A percentile compares a stretch with the other conserved stretches of the same genome.
These are phyloP conservation scores for Drosophila prostipennis DNA, from an alignment of 2,888 invertebrate species.

Conservation along the genomic window DNA sequence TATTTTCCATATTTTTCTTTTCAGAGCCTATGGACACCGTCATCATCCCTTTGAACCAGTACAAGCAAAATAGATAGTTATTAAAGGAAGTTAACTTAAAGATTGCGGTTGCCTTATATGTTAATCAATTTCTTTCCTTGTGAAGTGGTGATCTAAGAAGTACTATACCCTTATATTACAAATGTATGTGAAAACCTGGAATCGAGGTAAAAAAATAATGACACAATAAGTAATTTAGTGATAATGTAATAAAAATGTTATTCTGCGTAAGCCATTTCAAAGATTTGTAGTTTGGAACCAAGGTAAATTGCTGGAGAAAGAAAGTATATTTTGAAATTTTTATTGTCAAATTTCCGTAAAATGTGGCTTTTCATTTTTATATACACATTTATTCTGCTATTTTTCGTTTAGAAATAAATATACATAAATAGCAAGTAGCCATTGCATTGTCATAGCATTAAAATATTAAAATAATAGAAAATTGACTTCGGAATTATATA, in stretches of 20 bases:
- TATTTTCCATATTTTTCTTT: too few relatives aligned
- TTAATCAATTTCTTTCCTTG: background rate
- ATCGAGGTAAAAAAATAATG: background rate
- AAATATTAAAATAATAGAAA: background rate
- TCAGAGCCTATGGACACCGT: conserved; percentile 66
- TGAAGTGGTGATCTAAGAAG: too few relatives aligned
- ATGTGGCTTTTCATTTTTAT: conserved; percentile 22
- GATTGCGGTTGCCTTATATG: background rate
- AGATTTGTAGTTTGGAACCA: background rate
- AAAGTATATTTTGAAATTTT: background rate
- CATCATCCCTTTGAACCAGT: conserved; percentile 57
- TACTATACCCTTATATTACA: background rate
- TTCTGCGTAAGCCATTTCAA: background rate
- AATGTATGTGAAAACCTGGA: background rate
- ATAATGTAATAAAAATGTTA: background rate
- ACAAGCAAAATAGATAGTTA: conserved; percentile 10
- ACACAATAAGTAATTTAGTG: background rate
- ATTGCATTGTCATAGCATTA: background rate
- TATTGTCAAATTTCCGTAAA: background rate
- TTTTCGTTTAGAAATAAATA: conserved; percentile 15
- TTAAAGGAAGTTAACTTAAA: too few relatives aligned
- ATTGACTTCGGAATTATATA: background rate
- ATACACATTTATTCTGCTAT: conserved; percentile 20
- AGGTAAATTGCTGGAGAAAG: too few relatives aligned
- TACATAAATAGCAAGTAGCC: background rate